These are phyloP conservation scores for Leptopterna dolabrata DNA, from an alignment of 2,888 invertebrate genomes.

Conservation along the genomic window DNA sequence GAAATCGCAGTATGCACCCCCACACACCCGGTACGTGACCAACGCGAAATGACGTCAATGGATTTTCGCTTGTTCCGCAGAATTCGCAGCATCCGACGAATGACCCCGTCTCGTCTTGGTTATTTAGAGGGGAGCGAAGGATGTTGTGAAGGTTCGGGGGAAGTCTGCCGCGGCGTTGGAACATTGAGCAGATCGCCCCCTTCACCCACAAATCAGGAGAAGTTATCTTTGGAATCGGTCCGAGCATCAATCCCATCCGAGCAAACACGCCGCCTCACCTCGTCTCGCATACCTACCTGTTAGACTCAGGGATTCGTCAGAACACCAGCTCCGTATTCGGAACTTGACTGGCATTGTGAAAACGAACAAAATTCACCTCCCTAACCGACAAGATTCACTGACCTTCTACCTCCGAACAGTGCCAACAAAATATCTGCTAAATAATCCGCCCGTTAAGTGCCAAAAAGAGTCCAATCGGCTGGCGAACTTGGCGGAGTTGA, in stretches of 20 bases:
- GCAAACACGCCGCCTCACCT: neutral
- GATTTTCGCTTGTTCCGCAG: neutral
- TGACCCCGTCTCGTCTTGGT: neutral
- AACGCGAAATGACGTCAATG: neutral
- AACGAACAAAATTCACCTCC: too few relatives aligned
- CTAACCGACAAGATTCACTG: too few relatives aligned
- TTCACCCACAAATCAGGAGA: neutral
- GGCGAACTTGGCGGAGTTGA: too few relatives aligned
- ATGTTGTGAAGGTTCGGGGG: conserved; percentile 12
- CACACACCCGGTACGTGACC: too few relatives aligned
- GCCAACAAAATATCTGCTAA: too few relatives aligned
- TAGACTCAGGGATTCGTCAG: neutral
- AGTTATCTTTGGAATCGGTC: conserved; percentile 29
- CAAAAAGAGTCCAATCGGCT: too few relatives aligned
- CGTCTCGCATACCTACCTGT: neutral
- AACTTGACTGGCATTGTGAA: too few relatives aligned
- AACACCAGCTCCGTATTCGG: neutral
- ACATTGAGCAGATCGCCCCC: neutral
- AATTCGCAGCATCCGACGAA: neutral
- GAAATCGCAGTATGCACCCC: too few relatives aligned
- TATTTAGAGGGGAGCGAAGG: neutral
- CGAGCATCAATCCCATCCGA: neutral
- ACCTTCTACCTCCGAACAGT: too few relatives aligned
- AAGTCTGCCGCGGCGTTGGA: neutral
- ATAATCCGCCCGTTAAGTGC: too few relatives aligned